These are phyloP conservation scores for Heliconius erato DNA, from an alignment of 2,888 invertebrate species.

Conservation along the genomic window DNA sequence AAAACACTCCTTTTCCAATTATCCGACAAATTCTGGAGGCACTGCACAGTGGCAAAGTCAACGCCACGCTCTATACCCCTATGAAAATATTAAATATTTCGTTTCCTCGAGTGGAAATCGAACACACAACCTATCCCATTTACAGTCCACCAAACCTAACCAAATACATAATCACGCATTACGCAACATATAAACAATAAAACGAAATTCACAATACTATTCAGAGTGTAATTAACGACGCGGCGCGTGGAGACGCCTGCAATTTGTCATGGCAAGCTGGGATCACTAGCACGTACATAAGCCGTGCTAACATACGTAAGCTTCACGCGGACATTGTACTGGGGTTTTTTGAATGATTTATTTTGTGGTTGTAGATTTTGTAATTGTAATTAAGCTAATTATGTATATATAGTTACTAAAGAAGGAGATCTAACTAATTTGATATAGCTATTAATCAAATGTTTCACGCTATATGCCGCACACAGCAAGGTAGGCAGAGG, in stretches of 20 bases:
- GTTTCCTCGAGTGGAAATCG: too few relatives aligned
- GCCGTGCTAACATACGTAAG: slow-evolving; percentile 40
- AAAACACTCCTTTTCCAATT: too few relatives aligned
- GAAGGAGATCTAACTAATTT: too few relatives aligned
- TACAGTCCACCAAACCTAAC: not conserved
- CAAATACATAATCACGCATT: not conserved
- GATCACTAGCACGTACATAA: slow-evolving; percentile 38
- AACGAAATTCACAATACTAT: slow-evolving; percentile 68
- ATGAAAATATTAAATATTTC: too few relatives aligned
- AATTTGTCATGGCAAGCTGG: slow-evolving; percentile 68
- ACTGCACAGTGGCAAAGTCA: too few relatives aligned
- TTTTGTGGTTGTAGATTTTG: not conserved
- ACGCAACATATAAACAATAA: slow-evolving; percentile 51
- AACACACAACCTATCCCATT: too few relatives aligned
- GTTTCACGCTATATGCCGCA: too few relatives aligned
- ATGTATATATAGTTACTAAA: too few relatives aligned
- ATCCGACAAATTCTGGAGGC: too few relatives aligned
- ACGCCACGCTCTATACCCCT: too few relatives aligned
- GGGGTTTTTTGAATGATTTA: slow-evolving; percentile 42
- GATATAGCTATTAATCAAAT: too few relatives aligned
- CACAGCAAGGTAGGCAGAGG: too few relatives aligned
- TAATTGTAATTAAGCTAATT: not conserved
- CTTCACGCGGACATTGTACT: slow-evolving; percentile 33
- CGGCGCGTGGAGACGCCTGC: slow-evolving; percentile 66
- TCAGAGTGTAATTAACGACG: slow-evolving; percentile 72